phyloP scores from a whole-genome alignment of 2,797 vertebrate species.

The Borostomias antarcticus region DNA sequence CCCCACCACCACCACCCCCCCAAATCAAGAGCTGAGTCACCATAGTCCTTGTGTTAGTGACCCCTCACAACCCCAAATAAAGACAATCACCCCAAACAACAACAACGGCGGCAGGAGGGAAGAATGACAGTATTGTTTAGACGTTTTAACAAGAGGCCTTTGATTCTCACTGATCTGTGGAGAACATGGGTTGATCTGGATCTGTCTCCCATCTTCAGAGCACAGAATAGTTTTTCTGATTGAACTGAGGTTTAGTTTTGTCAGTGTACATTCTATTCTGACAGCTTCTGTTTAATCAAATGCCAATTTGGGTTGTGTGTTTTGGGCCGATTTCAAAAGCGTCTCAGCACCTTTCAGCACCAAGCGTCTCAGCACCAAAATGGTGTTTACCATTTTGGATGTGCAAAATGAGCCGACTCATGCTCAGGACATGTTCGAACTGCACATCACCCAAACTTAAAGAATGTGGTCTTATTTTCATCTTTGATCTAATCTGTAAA shows the following conservation, averaged over 20 bases:
- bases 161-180: slow-evolving; percentile 60
- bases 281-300: neutral
- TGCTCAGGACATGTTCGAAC: slow-evolving; percentile 26
- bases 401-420: slow-evolving; percentile 36
- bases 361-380: too few relatives aligned
- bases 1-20: too few relatives aligned
- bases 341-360: neutral
- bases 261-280: slow-evolving; percentile 10
- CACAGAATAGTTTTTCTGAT: slow-evolving; percentile 28
- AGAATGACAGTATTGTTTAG: slow-evolving; percentile 67
- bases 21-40: slow-evolving; percentile 50
- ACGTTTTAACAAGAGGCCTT: slow-evolving; percentile 57
- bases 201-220: slow-evolving; percentile 42
- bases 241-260: slow-evolving; percentile 6
- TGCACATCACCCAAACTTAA: slow-evolving; percentile 18
- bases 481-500: slow-evolving; percentile 45
- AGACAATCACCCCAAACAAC: slow-evolving; percentile 66
- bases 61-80: slow-evolving; percentile 23
- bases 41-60: slow-evolving; percentile 30
- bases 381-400: slow-evolving; percentile 28
- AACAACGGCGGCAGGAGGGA: slow-evolving; percentile 30
- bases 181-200: slow-evolving; percentile 18
- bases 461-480: slow-evolving; percentile 35
- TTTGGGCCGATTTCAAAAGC: slow-evolving; percentile 15
- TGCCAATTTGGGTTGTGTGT: slow-evolving; percentile 14